Evolutionary conservation across 2,113 vertebrate genomes (phyloP).

Genomic region (Ameiurus melas): DNA sequence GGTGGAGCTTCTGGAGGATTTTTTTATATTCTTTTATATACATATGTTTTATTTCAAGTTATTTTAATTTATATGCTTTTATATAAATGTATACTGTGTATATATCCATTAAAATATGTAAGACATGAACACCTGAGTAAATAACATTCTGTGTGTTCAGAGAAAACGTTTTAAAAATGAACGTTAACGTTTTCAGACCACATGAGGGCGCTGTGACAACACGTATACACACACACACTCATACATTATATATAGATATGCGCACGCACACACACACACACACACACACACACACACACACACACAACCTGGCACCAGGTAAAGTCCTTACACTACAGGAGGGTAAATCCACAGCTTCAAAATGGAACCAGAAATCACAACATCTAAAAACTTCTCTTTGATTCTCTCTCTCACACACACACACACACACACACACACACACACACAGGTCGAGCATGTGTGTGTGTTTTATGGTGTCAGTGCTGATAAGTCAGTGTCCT

Average conservation of each 20-base stretch:
- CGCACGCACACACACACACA: background rate
- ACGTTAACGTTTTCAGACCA: background rate
- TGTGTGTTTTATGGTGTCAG: conserved; percentile 4
- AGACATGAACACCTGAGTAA: too few species aligned
- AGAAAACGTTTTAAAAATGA: too few species aligned
- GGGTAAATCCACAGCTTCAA: background rate
- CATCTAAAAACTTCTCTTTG: background rate
- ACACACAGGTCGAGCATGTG: background rate
- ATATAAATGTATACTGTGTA: background rate
- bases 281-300: background rate
- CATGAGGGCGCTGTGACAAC: background rate
- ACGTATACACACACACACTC: background rate
- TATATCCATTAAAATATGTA: background rate
- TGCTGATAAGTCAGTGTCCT: conserved; percentile 12
- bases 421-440: too few species aligned
- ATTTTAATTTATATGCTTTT: too few species aligned
- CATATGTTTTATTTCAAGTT: background rate
- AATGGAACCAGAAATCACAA: background rate
- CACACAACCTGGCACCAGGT: background rate
- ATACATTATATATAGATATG: too few species aligned
- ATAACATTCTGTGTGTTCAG: background rate
- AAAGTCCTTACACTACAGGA: background rate
- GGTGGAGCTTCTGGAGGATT: background rate
- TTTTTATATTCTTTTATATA: background rate
- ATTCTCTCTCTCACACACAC: background rate